Evolutionary conservation across 2,797 vertebrate genomes (phyloP).

Genomic region (Phoxinus dragarum): DNA sequence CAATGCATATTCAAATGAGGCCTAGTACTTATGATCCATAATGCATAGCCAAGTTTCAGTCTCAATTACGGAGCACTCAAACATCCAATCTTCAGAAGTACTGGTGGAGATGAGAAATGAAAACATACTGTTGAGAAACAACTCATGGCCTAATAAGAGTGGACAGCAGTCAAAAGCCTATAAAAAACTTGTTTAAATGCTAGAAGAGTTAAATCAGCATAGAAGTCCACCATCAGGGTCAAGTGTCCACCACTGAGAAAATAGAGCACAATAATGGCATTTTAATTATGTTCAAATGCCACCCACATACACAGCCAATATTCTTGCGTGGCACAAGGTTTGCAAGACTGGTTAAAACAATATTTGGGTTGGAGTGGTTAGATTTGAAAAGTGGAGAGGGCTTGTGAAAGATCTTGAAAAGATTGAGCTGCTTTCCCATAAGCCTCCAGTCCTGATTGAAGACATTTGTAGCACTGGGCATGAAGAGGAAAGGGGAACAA

Average conservation of each 20-base stretch:
- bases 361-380: constrained; percentile 42
- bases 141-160: constrained; percentile 47
- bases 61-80: constrained; percentile 53
- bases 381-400: constrained; percentile 30
- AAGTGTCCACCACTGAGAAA: constrained; percentile 31
- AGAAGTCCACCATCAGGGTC: constrained; percentile 27
- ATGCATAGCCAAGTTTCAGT: constrained; percentile 51
- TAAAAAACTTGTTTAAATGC: neutral
- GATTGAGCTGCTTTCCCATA: constrained; percentile 45
- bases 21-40: constrained; percentile 58
- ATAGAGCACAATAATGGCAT: constrained; percentile 22
- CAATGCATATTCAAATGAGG: constrained; percentile 48
- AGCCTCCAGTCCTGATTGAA: constrained; percentile 33
- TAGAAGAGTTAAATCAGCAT: constrained; percentile 24
- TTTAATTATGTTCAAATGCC: constrained; percentile 43
- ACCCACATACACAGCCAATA: constrained; percentile 13
- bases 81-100: constrained; percentile 44
- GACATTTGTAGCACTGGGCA: constrained; percentile 28
- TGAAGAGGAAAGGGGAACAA: constrained; percentile 28
- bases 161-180: constrained; percentile 40
- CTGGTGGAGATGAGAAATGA: constrained; percentile 53
- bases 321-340: neutral
- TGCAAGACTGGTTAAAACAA: constrained; percentile 48
- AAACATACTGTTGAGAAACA: constrained; percentile 51
- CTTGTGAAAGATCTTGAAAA: constrained; percentile 24